Base-by-base conservation (phyloP, 35 echinoderm and acorn worm species). In the Stichopus chloronotus region DNA sequence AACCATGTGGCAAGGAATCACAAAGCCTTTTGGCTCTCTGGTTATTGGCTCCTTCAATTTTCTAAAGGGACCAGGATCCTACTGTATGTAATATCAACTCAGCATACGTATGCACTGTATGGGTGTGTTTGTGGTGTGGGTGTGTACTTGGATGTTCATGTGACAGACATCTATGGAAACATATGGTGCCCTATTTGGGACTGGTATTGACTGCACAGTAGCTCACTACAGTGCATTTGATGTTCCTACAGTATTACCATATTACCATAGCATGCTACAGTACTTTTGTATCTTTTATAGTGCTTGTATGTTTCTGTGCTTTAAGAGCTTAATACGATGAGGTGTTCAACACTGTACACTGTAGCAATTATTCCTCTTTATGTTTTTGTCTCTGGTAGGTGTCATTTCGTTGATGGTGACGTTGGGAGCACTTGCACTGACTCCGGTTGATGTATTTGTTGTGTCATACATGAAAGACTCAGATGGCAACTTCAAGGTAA, bases 381-480 rank as follows among this genome's bases (percentile, higher is more conserved):
- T 6, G 5, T 21, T 58, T 21, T 94, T 90, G 12, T 92, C 25
- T 23, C 57, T 84, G 59, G 10, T 91, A 98, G 97, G 94, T 57
- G 81, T 98, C 53, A 68, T 96, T 52, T 90, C 93, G 43, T 63
- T 98, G 58, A 89, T 90, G 68, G 93, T 96, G 8, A 92, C 95
- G 10, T 72, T 98, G 9, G 54, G 93, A 78, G 93, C 94, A 9
- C 74, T 96, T 5, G 91, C 93, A 6, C 68, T 98, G 72, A 91
- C 91, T 63, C 97, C 97, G 9, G 72, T 96, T 19, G 97, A 98
- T 71, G 81, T 98, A 7, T 98, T 98, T 71, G 21, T 96, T 16
- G 97, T 98, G 22, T 96, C 97, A 25, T 94, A 60, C 81, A 93
- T 98, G 95, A 98, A 98, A 81, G 79, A 98, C 78, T 53, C 20